phyloP scores from a whole-genome alignment of 2,888 invertebrate genomes.

The Dicranocentrus wangi region DNA sequence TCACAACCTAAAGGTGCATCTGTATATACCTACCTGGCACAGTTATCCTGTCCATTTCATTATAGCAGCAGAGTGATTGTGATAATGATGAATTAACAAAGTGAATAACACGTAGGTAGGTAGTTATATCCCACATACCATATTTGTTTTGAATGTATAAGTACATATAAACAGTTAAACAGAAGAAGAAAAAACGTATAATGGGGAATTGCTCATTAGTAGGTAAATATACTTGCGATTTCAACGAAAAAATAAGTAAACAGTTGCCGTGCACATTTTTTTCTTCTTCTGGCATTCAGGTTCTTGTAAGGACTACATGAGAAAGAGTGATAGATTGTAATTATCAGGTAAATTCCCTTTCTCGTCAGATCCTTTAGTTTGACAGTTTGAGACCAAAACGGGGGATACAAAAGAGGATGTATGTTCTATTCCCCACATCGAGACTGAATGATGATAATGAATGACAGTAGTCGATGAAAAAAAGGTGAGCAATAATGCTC shows the following conservation, averaged over 20 bases:
- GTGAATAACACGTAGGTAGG: background rate
- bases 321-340: no score
- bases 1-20: background rate
- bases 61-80: background rate
- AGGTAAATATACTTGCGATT: background rate
- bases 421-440: no score
- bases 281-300: no score
- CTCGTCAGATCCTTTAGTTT: background rate
- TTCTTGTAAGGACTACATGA: no score
- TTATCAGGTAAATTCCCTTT: background rate
- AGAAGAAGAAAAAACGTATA: background rate
- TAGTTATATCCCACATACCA: background rate
- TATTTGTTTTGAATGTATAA: background rate
- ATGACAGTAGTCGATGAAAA: background rate
- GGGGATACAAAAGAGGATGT: no score
- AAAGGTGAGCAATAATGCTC: background rate
- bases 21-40: background rate
- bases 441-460: background rate
- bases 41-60: background rate
- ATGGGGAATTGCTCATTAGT: background rate
- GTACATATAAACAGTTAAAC: background rate
- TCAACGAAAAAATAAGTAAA: no score
- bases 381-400: background rate
- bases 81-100: constrained; percentile 12
- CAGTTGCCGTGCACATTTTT: background rate